Conservation (phyloP, 1,140 invertebrate genomes). For the Heliconius hermathena region DNA sequence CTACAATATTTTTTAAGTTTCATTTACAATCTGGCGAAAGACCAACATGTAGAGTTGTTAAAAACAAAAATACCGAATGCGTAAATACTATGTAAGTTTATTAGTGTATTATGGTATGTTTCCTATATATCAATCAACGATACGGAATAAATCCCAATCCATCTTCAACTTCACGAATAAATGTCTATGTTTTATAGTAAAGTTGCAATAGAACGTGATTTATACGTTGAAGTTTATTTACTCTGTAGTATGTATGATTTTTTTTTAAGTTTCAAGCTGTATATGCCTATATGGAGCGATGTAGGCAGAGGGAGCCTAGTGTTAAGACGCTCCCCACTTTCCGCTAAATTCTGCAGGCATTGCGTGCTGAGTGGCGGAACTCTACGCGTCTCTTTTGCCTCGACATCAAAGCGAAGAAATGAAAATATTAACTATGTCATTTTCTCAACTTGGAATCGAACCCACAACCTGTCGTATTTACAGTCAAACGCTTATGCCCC, state of each 20-base stretch:
- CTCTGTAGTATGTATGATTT: background rate
- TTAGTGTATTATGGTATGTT: slow-evolving; percentile 53
- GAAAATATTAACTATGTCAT: no score
- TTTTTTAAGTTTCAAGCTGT: no score
- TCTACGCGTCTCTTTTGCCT: no score
- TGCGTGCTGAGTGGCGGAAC: no score
- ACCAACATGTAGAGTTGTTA: background rate
- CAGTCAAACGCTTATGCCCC: no score
- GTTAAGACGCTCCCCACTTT: no score
- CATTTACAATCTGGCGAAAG: background rate
- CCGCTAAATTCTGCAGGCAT: no score
- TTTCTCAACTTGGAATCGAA: no score
- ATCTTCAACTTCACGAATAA: slow-evolving; percentile 50
- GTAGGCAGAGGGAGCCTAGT: no score
- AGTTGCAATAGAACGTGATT: slow-evolving; percentile 46
- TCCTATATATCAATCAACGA: slow-evolving; percentile 43
- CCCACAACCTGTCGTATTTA: no score
- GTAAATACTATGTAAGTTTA: slow-evolving; percentile 51
- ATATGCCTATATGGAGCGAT: no score
- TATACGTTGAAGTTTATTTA: slow-evolving; percentile 44
- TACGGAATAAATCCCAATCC: slow-evolving; percentile 49
- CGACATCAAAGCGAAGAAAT: no score
- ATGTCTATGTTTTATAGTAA: slow-evolving; percentile 42
- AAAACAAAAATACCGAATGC: slow-evolving; percentile 39
- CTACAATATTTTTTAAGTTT: background rate